These are phyloP conservation scores for Turritopsis rubra DNA, from an alignment of 30 jellyfish, hydroid and myxozoan species.

Conservation along the genomic window DNA sequence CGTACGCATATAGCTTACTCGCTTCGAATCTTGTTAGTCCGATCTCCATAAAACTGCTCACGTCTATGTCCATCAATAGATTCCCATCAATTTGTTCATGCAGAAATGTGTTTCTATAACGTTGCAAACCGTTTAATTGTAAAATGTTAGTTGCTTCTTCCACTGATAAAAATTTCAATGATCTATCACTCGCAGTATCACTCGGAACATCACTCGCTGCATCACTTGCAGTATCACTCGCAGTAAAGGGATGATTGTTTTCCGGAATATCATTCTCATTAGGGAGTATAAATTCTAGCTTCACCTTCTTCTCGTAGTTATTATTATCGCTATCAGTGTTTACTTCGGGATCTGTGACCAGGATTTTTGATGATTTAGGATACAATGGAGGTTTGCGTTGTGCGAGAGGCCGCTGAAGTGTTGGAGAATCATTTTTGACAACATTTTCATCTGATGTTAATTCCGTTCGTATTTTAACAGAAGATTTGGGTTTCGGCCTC, in stretches of 20 bases:
- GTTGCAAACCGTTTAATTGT: neutral
- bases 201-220: too few relatives aligned
- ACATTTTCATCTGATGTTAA: neutral
- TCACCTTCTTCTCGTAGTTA: neutral
- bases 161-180: neutral
- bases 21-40: constrained; percentile 52
- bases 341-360: neutral
- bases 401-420: neutral
- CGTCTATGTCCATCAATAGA: constrained; percentile 25
- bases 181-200: neutral
- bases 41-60: constrained; percentile 27
- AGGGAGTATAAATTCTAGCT: neutral
- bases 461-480: neutral
- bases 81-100: constrained; percentile 26
- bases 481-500: neutral
- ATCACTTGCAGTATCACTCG: too few relatives aligned
- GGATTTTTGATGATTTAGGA: neutral
- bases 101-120: neutral
- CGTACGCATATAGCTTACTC: constrained; percentile 27
- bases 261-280: neutral
- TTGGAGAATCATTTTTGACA: neutral
- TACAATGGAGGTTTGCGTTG: too few relatives aligned
- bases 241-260: neutral
- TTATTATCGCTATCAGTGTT: neutral
- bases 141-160: neutral